Evolutionary conservation across 2,888 invertebrate species (phyloP).

Genomic region (Rhagonycha lutea): DNA sequence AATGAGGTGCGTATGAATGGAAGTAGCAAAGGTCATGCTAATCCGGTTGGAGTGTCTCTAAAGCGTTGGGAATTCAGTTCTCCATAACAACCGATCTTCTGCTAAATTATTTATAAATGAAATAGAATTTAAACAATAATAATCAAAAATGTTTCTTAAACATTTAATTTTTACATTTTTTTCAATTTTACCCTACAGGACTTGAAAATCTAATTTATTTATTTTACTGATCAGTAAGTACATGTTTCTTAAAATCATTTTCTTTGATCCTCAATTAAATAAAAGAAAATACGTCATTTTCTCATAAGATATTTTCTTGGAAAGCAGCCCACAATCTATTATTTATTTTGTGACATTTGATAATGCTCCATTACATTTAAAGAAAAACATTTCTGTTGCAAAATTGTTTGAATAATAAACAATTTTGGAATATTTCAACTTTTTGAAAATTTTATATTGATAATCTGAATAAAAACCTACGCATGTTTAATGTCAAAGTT

Average conservation of each 20-base stretch:
- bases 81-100: not conserved
- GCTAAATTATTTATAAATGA: not conserved
- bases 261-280: not conserved
- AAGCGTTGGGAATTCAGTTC: not conserved
- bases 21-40: conserved; percentile 2
- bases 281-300: not conserved
- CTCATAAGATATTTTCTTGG: not conserved
- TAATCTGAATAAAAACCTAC: no score
- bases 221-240: not conserved
- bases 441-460: no score
- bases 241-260: not conserved
- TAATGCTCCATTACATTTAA: not conserved
- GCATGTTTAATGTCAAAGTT: no score
- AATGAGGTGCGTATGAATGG: conserved; percentile 1
- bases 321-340: not conserved
- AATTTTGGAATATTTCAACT: not conserved
- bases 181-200: no score
- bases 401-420: not conserved
- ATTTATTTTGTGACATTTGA: not conserved
- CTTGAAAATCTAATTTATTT: no score
- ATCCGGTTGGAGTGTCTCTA: not conserved
- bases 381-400: not conserved
- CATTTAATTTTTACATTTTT: no score
- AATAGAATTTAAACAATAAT: not conserved
- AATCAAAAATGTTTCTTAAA: not conserved